These are phyloP conservation scores for Xiphorhynchus erythropygius DNA, from an alignment of 2,797 vertebrate species.

Conservation along the genomic window DNA sequence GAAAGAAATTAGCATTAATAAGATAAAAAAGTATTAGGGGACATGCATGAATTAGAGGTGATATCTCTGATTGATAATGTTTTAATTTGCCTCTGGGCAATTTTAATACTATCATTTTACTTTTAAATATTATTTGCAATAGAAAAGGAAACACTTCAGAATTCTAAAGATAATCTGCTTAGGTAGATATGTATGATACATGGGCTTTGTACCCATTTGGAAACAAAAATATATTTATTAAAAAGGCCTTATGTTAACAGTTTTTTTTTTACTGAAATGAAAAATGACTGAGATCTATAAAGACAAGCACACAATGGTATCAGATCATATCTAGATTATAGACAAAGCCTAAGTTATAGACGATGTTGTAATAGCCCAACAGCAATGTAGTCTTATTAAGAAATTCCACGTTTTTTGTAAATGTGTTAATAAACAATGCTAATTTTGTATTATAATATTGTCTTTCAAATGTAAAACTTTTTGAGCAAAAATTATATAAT, in stretches of 20 bases:
- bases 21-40: neutral
- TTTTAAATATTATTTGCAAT: constrained; percentile 7
- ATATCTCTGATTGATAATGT: constrained; percentile 42
- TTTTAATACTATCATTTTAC: constrained; percentile 12
- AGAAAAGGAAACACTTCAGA: neutral
- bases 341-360: neutral
- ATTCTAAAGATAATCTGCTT: neutral
- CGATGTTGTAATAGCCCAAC: neutral
- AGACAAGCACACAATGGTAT: neutral
- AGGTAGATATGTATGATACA: neutral
- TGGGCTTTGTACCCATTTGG: neutral
- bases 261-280: neutral
- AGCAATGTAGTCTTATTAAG: neutral
- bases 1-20: constrained; percentile 30
- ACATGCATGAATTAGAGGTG: neutral
- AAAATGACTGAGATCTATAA: neutral
- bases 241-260: neutral
- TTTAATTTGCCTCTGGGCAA: constrained; percentile 30
- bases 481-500: neutral
- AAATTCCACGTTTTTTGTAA: neutral
- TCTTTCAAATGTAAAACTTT: neutral
- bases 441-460: neutral
- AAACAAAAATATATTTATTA: neutral
- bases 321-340: neutral
- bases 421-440: neutral